Base-by-base conservation (phyloP, 2,888 invertebrate species). In the Dryomyza anilis region DNA sequence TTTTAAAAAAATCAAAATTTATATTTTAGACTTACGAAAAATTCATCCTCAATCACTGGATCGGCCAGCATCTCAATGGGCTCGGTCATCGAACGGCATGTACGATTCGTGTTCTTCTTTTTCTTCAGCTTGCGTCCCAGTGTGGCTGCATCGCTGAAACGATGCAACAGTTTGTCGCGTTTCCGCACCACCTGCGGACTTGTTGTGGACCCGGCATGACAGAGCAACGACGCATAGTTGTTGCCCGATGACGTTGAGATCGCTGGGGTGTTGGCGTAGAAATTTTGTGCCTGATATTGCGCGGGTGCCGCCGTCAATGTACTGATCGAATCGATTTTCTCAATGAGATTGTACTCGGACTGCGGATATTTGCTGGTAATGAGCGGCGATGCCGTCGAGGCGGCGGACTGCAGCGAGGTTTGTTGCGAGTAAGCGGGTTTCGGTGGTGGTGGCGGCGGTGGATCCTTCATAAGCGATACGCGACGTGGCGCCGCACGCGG, bases 61-160 rank as follows among this genome's bases (percentile, higher is more conserved):
- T 83, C 83, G 62, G 83, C 83, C 12, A 83, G 76, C 78, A 83
- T 81, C 75, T 83, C 83, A 64, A 83, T 83, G 63, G 83, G 78
- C 65, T 83, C 83, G 16, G 83, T 82, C 83, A 83, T 83, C 57
- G 83, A 83, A 64, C 82, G 80, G 68, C 82, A 83, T 65, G 80
- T 78, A 68, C 83, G 78, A 68, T 81, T 82, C 5, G 77, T 80
- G 67, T 83, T 82, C 70, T 81, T 81, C 71, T 83, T 83, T 71
- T 83, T 83, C 69, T 83, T 83, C 33, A 82, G 74, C 57, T 79
- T 79, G 39, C 82, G 75, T 6, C 83, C 83, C 73, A 83, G 61
- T n/a, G 83, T 83, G 56, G 83, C 83, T n/a, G 83, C 83, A 77
- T 83, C 83, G 68, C 83, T 83, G 65, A 83, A 83, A 7, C 83